Conservation (phyloP, 2,888 invertebrate species). For the Euplagia quadripunctaria region DNA sequence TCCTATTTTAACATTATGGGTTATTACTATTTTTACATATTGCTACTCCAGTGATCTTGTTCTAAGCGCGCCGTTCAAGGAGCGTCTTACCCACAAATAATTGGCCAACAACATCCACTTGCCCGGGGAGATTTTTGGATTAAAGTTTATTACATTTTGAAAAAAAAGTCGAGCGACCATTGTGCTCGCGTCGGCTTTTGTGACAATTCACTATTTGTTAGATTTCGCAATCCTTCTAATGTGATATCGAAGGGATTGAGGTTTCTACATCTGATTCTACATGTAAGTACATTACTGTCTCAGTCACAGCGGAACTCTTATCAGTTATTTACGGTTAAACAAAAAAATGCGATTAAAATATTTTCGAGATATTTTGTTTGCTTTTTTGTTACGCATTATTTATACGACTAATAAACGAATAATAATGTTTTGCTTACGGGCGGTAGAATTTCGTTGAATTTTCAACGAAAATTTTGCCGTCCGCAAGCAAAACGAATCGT, state of each 20-base stretch:
- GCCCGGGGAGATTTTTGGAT: slow-evolving; percentile 79
- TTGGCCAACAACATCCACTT: slow-evolving; percentile 73
- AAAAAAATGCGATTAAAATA: neutral
- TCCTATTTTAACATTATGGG: too few relatives aligned
- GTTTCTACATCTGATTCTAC: neutral
- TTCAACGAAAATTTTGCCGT: too few relatives aligned
- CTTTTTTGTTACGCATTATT: too few relatives aligned
- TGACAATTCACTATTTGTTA: slow-evolving; percentile 56
- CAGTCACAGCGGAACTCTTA: too few relatives aligned
- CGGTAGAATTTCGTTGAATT: too few relatives aligned
- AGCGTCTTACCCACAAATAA: slow-evolving; percentile 71
- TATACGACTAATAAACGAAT: too few relatives aligned
- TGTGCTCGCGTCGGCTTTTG: slow-evolving; percentile 60
- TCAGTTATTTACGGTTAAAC: neutral
- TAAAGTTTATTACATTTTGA: slow-evolving; percentile 70
- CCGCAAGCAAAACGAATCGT: too few relatives aligned
- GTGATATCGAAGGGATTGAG: slow-evolving; percentile 15
- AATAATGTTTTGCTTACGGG: too few relatives aligned
- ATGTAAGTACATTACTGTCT: neutral
- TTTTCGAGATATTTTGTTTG: too few relatives aligned
- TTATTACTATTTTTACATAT: neutral
- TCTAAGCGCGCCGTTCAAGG: slow-evolving; percentile 36
- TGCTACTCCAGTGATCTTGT: slow-evolving; percentile 25
- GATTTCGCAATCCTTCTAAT: slow-evolving; percentile 54
- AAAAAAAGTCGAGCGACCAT: slow-evolving; percentile 58